phyloP scores from a whole-genome alignment of 2,888 invertebrate species.

The Acleris literana region DNA sequence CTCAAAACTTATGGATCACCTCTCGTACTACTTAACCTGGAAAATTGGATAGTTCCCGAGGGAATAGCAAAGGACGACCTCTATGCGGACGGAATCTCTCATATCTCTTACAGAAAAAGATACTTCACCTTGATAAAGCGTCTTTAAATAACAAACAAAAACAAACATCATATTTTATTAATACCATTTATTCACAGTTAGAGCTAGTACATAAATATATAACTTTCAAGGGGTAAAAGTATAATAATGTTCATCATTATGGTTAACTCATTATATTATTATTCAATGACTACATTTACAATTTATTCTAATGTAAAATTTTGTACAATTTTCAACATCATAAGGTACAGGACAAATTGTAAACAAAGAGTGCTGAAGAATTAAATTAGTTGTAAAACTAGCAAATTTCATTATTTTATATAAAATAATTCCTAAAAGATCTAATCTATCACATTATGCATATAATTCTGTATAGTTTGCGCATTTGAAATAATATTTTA shows the following conservation, averaged over 20 bases:
- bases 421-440: conserved; percentile 67
- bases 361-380: conserved; percentile 48
- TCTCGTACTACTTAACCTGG: too few species aligned
- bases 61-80: too few species aligned
- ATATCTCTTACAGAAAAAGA: too few species aligned
- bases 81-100: too few species aligned
- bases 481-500: conserved; percentile 72
- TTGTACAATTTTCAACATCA: conserved; percentile 71
- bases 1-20: too few species aligned
- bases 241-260: conserved; percentile 56
- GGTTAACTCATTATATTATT: conserved; percentile 64
- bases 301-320: conserved; percentile 64
- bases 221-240: conserved; percentile 65
- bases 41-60: too few species aligned
- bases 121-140: too few species aligned
- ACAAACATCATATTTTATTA: conserved; percentile 52
- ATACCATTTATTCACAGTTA: conserved; percentile 79
- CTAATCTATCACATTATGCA: conserved; percentile 77
- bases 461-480: conserved; percentile 64
- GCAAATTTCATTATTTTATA: conserved; percentile 52
- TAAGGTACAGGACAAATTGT: conserved; percentile 47
- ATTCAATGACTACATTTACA: conserved; percentile 66
- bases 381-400: conserved; percentile 60
- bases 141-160: conserved; percentile 4
- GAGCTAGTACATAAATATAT: conserved; percentile 76